phyloP scores from a whole-genome alignment of 2,797 vertebrate species.

The Pogoniulus pusillus region DNA sequence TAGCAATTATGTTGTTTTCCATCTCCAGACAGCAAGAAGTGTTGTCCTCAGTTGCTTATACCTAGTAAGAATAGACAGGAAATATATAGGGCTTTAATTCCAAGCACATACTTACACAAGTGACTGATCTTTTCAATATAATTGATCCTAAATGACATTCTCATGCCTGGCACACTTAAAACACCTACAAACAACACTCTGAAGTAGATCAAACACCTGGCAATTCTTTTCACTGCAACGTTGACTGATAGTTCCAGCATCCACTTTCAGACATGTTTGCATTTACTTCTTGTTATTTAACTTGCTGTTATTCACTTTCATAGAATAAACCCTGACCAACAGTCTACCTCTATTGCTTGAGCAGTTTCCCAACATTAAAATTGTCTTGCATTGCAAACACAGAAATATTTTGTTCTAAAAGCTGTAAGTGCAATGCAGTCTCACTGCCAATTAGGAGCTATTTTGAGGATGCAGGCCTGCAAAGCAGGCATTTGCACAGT shows the following conservation, averaged over 20 bases:
- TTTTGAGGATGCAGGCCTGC: not conserved
- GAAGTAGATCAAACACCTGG: not conserved
- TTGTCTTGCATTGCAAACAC: not conserved
- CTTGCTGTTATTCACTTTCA: not conserved
- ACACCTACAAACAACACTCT: not conserved
- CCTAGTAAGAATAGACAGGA: slow-evolving; percentile 44
- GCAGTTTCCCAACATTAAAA: not conserved
- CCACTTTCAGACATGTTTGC: not conserved
- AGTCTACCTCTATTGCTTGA: not conserved
- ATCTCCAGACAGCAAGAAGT: slow-evolving; percentile 67
- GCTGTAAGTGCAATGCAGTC: no score
- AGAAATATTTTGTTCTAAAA: no score
- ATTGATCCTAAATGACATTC: not conserved
- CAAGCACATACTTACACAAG: not conserved
- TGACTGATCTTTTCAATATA: not conserved
- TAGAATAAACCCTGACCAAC: not conserved
- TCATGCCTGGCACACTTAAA: not conserved
- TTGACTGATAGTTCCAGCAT: not conserved
- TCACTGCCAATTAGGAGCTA: not conserved
- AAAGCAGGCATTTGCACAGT: not conserved
- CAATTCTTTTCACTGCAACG: not conserved
- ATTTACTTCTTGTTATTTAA: no score
- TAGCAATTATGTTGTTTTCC: slow-evolving; percentile 88
- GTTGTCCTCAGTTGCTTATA: slow-evolving; percentile 19
- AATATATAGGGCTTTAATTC: not conserved